Percentiles rank a stretch among this genome's conserved stretches.
These are phyloP conservation scores for Micrasema minimum DNA, from an alignment of 1,140 invertebrate genomes.

Conservation along the genomic window DNA sequence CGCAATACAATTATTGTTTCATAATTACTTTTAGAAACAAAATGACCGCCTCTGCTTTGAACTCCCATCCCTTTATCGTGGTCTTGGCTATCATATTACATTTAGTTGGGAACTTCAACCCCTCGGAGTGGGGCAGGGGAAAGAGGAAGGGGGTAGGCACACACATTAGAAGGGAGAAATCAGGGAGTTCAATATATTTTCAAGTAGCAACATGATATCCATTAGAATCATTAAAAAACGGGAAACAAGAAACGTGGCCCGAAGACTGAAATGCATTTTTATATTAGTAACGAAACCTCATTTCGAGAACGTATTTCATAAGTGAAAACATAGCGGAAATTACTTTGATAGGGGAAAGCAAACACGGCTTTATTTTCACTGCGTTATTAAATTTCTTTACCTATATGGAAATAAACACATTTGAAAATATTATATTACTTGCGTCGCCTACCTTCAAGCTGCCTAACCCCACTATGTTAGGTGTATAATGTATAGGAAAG, in stretches of 20 bases:
- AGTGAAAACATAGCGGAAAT: neutral
- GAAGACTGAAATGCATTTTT: neutral
- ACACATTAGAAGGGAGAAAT: conserved; percentile 9
- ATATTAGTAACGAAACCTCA: neutral
- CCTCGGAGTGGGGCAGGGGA: too few species aligned
- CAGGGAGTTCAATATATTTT: conserved; percentile 2
- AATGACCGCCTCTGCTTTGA: conserved; percentile 21
- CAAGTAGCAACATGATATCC: conserved; percentile 4
- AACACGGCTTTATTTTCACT: neutral
- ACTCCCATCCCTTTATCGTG: conserved; percentile 17
- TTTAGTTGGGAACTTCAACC: conserved; percentile 10
- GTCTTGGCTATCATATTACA: conserved; percentile 27
- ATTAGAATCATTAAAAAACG: conserved; percentile 10
- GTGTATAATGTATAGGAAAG: too few species aligned
- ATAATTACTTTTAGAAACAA: conserved; percentile 26
- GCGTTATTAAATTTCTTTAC: neutral
- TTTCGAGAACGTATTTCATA: neutral
- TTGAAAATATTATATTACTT: too few species aligned
- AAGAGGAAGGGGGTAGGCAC: too few species aligned
- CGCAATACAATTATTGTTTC: conserved; percentile 14
- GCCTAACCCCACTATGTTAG: too few species aligned
- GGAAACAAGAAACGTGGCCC: neutral
- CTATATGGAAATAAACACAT: too few species aligned
- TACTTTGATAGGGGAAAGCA: neutral
- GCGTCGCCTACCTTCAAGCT: too few species aligned